A percentile compares a stretch with the other conserved stretches of the same genome.
These are phyloP conservation scores for Lissocephala sabroskyi DNA, from an alignment of 2,888 invertebrate species.

Conservation along the genomic window DNA sequence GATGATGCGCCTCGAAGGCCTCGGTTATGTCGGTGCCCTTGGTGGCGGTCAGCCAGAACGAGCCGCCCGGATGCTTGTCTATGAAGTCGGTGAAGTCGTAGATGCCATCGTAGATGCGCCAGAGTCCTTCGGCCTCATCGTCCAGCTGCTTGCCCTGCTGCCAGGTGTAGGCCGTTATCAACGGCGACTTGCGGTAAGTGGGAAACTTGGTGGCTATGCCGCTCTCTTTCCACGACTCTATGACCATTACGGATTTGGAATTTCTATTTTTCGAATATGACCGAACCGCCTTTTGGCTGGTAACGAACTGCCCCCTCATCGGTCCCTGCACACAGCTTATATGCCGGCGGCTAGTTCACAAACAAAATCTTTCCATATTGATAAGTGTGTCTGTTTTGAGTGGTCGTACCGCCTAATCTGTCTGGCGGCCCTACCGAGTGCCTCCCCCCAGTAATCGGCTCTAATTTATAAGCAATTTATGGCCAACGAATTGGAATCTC, in stretches of 20 bases:
- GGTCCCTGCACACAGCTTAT: no score
- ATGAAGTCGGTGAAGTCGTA: constrained; percentile 90
- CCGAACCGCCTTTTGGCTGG: no score
- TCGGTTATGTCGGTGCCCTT: constrained; percentile 88
- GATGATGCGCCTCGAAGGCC: constrained; percentile 83
- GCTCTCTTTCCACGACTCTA: constrained; percentile 64
- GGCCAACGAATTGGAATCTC: no score
- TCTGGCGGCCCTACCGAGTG: no score
- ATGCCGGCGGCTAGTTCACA: not conserved
- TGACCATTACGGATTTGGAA: constrained; percentile 47
- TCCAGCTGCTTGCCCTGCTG: constrained; percentile 78
- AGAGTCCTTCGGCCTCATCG: constrained; percentile 84
- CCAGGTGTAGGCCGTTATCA: constrained; percentile 74
- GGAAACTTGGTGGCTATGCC: constrained; percentile 70
- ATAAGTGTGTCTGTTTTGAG: not conserved
- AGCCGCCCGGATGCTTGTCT: constrained; percentile 88
- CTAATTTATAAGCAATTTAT: no score
- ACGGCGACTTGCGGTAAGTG: constrained; percentile 63
- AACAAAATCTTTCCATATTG: not conserved
- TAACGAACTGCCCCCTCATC: no score
- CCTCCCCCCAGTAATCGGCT: no score
- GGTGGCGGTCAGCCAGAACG: constrained; percentile 81
- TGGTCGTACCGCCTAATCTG: no score
- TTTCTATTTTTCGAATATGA: no score
- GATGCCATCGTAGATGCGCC: constrained; percentile 83